A percentile compares a stretch with the other conserved stretches of the same genome.
Evolutionary conservation across 2,888 invertebrate species (phyloP).

Genomic region (Limnephilus auricula): DNA sequence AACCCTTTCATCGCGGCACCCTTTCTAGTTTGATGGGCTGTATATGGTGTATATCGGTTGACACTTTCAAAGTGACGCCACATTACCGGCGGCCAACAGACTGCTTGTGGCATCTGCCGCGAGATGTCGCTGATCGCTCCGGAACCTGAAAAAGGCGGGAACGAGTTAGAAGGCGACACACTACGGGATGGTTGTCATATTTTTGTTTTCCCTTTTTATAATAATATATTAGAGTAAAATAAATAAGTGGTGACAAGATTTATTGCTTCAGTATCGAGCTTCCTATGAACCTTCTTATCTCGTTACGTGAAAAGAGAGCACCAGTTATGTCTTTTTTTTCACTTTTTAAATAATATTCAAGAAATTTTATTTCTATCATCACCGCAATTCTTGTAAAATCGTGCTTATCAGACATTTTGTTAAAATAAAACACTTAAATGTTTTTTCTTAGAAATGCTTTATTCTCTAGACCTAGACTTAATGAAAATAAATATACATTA

Average conservation of each 20-base stretch:
- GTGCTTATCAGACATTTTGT: background rate
- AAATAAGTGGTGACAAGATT: slow-evolving; percentile 54
- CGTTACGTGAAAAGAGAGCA: background rate
- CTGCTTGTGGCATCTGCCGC: slow-evolving; percentile 31
- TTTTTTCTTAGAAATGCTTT: no score
- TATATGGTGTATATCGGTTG: background rate
- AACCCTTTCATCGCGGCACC: slow-evolving; percentile 2
- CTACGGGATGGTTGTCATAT: slow-evolving; percentile 34
- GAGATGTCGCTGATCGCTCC: background rate
- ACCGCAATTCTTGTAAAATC: background rate
- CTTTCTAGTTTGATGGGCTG: slow-evolving; percentile 11
- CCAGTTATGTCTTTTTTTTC: background rate
- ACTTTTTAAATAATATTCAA: background rate
- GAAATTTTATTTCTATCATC: no score
- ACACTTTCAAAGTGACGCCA: slow-evolving; percentile 27
- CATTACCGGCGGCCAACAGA: slow-evolving; percentile 9
- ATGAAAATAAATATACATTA: no score
- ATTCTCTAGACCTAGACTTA: no score
- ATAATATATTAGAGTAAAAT: slow-evolving; percentile 36
- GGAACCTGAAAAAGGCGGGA: slow-evolving; percentile 41
- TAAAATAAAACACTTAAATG: background rate
- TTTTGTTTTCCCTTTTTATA: slow-evolving; percentile 41
- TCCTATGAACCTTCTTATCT: slow-evolving; percentile 12
- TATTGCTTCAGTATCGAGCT: slow-evolving; percentile 54
- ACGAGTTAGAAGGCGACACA: slow-evolving; percentile 38